Evolutionary conservation across 2,797 vertebrate species (phyloP), one percentile per base, ranked within the genome.

Genomic region (Aplochiton taeniatus): DNA sequence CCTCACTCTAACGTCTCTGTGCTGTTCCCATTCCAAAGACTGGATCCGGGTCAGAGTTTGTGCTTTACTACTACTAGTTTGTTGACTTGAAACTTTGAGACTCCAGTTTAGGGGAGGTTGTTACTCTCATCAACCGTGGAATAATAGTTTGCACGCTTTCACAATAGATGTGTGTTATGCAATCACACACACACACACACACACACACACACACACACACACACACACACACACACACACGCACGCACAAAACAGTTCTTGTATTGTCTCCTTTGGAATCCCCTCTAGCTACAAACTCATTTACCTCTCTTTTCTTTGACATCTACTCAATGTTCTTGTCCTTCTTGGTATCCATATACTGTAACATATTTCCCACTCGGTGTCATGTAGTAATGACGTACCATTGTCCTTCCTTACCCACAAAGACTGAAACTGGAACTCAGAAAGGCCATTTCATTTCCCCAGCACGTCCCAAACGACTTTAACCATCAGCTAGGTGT

Each of bases 401-500:
- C 31, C 6, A 2, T 31, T 19, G 44, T 14, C 42, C 45, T 45
- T n/a, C n/a, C 43, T 58, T n/a, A 19, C 47, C 14, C 55, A 20
- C n/a, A 31, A 9, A n/a, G 47, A 49, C 45, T 14, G 4, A 76
- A 58, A 58, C 58, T 11, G 66, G 59, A 81, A 70, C 46, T 50
- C 52, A 58, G 16, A 61, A 41, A 70, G 74, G 55, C 58, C 69
- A 65, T 84, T 74, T 68, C 4, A 31, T 11, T 48, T 47, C 66
- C 60, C 46, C 58, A 70, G 70, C 68, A 60, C 66, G 65, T 54
- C 66, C 57, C 5, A 13, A 47, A 50, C 46, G 9, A 49, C 12
- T 62, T 51, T 20, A 20, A 56, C 68, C 72, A 60, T 75, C 69
- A 54, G 68, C 76, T 69, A 75, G 77, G 73, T 80, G 74, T 66